Evolutionary conservation across 2,797 vertebrate species (phyloP).

Genomic region (Eremophila alpestris): DNA sequence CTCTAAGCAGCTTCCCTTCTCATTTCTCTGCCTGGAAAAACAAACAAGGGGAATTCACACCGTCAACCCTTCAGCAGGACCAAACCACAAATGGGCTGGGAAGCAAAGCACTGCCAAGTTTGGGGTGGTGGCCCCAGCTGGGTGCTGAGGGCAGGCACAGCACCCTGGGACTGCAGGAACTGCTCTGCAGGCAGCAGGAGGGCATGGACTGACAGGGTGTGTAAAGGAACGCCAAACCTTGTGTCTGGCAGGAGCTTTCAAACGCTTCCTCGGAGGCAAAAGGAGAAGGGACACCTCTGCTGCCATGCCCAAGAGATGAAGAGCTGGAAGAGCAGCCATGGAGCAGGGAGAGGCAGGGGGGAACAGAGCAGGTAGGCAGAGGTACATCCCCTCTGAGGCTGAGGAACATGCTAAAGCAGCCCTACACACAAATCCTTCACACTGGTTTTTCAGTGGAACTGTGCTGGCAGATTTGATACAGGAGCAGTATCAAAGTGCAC

Average conservation of each 20-base stretch:
- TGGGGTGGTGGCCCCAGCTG: background rate
- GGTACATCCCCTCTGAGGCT: background rate
- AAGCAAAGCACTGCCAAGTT: background rate
- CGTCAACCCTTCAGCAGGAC: background rate
- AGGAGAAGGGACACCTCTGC: background rate
- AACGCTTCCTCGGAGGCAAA: background rate
- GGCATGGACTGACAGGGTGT: background rate
- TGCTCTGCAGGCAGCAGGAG: background rate
- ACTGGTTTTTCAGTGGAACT: background rate
- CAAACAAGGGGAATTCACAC: background rate
- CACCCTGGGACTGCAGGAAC: background rate
- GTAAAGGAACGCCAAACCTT: background rate
- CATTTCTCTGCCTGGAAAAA: background rate
- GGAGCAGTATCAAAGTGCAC: background rate
- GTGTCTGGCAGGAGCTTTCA: background rate
- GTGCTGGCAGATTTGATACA: background rate
- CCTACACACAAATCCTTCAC: accelerated
- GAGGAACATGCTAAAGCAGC: background rate
- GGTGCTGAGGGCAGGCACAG: background rate
- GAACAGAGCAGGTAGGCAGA: background rate
- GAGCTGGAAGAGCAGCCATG: background rate
- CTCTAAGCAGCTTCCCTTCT: background rate
- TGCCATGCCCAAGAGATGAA: background rate
- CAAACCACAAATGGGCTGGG: background rate
- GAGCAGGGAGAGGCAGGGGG: background rate